phyloP scores from a whole-genome alignment of 2,888 invertebrate genomes.

The Drosophila greeni region DNA sequence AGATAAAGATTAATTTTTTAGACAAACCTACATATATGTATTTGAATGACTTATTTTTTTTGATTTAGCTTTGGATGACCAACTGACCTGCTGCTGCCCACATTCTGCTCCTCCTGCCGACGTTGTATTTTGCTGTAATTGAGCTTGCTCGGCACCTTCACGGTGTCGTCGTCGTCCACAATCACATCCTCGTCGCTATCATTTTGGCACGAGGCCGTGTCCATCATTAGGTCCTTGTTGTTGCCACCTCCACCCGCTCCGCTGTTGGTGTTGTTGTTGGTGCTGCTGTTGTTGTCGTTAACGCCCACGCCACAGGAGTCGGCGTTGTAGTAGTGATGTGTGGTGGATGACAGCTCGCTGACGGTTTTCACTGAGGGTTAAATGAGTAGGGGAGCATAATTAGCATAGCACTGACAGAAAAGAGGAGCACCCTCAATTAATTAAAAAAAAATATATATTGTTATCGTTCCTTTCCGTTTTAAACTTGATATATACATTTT shows the following conservation, averaged over 20 bases:
- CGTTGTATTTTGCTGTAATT: conserved; percentile 67
- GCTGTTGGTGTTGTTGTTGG: conserved; percentile 55
- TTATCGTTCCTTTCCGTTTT: background rate
- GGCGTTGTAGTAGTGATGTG: conserved; percentile 78
- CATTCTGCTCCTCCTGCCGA: conserved; percentile 75
- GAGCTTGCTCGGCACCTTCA: conserved; percentile 68
- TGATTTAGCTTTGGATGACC: background rate
- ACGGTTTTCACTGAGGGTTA: conserved; percentile 75
- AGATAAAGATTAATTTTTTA: background rate
- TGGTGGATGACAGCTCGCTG: conserved; percentile 78
- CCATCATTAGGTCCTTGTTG: conserved; percentile 74
- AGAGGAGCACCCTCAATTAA: background rate
- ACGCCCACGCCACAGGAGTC: conserved; percentile 76
- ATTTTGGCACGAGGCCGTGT: conserved; percentile 74
- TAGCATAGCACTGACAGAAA: conserved; percentile 5
- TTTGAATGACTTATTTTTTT: background rate
- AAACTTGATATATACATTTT: no score
- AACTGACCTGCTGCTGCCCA: conserved; percentile 73
- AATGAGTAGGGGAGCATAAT: background rate
- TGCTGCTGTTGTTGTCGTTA: conserved; percentile 44
- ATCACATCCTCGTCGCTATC: conserved; percentile 79
- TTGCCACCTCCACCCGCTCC: conserved; percentile 35
- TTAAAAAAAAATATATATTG: background rate
- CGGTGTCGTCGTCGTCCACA: conserved; percentile 78
- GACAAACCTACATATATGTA: background rate